Percentiles rank a stretch among this genome's conserved stretches.
phyloP scores from a whole-genome alignment of 2,888 invertebrate genomes.

The Pseudoips prasinana region DNA sequence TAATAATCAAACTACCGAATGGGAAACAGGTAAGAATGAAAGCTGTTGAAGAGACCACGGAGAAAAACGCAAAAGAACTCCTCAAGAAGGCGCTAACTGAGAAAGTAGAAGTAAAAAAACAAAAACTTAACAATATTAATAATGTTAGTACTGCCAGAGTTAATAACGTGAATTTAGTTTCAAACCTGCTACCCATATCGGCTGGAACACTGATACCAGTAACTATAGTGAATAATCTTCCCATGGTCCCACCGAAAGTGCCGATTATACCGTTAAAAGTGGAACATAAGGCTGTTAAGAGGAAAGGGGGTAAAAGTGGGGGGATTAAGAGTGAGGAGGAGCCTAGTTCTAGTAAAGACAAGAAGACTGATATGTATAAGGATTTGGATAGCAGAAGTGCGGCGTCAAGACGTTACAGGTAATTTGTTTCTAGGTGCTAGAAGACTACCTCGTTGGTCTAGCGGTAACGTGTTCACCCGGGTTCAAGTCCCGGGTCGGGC shows the following conservation, averaged over 20 bases:
- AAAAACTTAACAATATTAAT: neutral
- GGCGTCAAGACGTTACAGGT: constrained; percentile 62
- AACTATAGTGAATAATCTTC: constrained; percentile 37
- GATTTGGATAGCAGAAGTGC: constrained; percentile 53
- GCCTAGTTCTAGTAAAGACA: constrained; percentile 1
- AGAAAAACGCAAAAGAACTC: constrained; percentile 46
- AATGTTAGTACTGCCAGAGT: neutral
- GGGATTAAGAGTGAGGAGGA: constrained; percentile 10
- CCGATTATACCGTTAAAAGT: constrained; percentile 49
- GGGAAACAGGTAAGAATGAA: constrained; percentile 64
- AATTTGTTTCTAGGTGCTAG: constrained; percentile 5
- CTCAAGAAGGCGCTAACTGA: constrained; percentile 55
- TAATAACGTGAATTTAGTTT: constrained; percentile 20
- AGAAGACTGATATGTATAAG: constrained; percentile 8
- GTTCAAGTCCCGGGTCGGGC: too few species aligned
- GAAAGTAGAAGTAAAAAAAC: constrained; percentile 44
- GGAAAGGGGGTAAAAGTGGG: constrained; percentile 30
- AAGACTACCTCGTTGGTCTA: too few species aligned
- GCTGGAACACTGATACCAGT: constrained; percentile 61
- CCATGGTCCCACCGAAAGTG: constrained; percentile 41
- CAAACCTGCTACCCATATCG: constrained; percentile 30
- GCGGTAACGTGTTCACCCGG: too few species aligned
- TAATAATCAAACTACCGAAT: constrained; percentile 63
- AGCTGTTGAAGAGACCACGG: constrained; percentile 45
- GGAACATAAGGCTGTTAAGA: constrained; percentile 37